Evolutionary conservation across 1,140 invertebrate genomes (phyloP).

Genomic region (Agrypnia vestita): DNA sequence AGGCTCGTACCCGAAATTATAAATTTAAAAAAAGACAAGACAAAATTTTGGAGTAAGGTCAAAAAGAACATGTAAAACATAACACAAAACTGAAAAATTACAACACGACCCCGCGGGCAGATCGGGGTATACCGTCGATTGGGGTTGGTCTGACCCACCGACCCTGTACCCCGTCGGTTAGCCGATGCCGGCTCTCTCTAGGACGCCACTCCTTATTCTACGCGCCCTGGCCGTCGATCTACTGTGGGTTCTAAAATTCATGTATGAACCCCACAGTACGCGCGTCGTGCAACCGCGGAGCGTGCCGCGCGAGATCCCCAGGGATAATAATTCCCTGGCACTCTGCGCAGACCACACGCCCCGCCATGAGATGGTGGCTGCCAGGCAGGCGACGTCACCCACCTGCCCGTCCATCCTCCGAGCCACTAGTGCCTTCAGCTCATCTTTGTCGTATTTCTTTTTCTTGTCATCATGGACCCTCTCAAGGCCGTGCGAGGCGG

Average conservation of each 20-base stretch:
- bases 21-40: too few species aligned
- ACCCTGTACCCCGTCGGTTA: too few species aligned
- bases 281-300: background rate
- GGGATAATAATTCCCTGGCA: background rate
- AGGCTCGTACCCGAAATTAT: too few species aligned
- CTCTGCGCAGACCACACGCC: background rate
- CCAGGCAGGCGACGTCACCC: background rate
- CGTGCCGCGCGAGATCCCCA: background rate
- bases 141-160: too few species aligned
- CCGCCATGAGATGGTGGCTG: conserved; percentile 1
- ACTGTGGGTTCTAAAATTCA: background rate
- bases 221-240: background rate
- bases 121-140: too few species aligned
- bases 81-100: too few species aligned
- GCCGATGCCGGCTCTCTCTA: too few species aligned
- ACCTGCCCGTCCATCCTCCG: background rate
- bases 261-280: background rate
- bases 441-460: background rate
- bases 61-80: too few species aligned
- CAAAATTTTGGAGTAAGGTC: too few species aligned
- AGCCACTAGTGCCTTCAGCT: background rate
- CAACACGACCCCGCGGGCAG: too few species aligned
- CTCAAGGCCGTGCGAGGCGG: background rate
- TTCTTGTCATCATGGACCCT: background rate
- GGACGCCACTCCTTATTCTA: too few species aligned